phyloP scores from a whole-genome alignment of 2,113 vertebrate species.

The Pelobates fuscus region DNA sequence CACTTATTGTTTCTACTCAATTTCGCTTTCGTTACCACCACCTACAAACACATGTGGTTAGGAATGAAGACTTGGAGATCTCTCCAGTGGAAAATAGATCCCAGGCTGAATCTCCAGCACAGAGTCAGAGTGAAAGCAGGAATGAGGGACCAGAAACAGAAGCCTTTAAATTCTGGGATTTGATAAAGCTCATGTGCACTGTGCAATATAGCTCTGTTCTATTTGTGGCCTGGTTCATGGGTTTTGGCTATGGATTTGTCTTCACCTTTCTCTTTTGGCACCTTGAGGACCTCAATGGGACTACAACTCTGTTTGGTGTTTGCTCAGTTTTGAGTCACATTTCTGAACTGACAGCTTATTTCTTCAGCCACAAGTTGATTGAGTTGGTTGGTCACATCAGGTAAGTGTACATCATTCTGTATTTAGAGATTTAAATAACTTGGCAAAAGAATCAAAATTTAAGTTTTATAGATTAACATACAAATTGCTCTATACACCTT shows the following conservation, averaged over 20 bases:
- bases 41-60: slow-evolving; percentile 62
- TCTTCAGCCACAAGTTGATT: slow-evolving; percentile 96
- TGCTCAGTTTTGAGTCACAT: slow-evolving; percentile 92
- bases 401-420: too few relatives aligned
- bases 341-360: slow-evolving; percentile 92
- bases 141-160: slow-evolving; percentile 50
- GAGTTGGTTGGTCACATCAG: slow-evolving; percentile 96
- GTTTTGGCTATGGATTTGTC: slow-evolving; percentile 95
- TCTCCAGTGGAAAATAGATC: slow-evolving; percentile 67
- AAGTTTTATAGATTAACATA: too few relatives aligned
- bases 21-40: slow-evolving; percentile 82
- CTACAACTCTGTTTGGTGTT: slow-evolving; percentile 92
- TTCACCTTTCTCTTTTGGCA: slow-evolving; percentile 99
- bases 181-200: slow-evolving; percentile 86
- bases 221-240: slow-evolving; percentile 98
- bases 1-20: slow-evolving; percentile 88
- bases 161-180: slow-evolving; percentile 80
- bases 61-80: slow-evolving; percentile 68
- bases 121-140: slow-evolving; percentile 53
- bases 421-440: too few relatives aligned
- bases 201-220: slow-evolving; percentile 91
- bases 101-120: slow-evolving; percentile 59
- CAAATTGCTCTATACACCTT: too few relatives aligned
- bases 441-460: too few relatives aligned
- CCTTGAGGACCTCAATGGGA: slow-evolving; percentile 89